Evolutionary conservation across 2,113 vertebrate genomes (phyloP).

Genomic region (Anarrhichthys ocellatus): DNA sequence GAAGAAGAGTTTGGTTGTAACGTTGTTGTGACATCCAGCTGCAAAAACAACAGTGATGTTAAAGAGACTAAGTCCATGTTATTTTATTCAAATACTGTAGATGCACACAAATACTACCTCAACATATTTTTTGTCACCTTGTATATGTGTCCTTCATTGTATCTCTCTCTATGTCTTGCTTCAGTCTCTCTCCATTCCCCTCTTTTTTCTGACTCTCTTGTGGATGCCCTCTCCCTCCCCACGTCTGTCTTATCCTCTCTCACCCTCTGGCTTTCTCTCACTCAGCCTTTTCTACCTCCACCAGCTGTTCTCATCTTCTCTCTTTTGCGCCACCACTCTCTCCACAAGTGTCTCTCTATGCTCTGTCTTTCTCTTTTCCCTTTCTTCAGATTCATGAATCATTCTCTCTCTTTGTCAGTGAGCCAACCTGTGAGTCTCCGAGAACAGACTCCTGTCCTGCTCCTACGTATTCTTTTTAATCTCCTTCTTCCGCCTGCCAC

Average conservation of each 20-base stretch:
- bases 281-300: background rate
- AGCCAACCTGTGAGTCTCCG: background rate
- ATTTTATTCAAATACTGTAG: background rate
- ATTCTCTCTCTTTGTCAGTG: conserved; percentile 25
- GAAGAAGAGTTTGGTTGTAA: too few relatives aligned
- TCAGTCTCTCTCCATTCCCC: background rate
- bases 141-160: background rate
- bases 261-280: background rate
- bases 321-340: conserved; percentile 1
- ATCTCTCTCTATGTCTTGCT: background rate
- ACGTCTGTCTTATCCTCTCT: background rate
- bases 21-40: too few relatives aligned
- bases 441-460: background rate
- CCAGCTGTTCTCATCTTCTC: background rate
- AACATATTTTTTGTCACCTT: background rate
- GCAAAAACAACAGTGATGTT: background rate
- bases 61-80: background rate
- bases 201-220: conserved; percentile 13
- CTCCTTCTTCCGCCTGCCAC: conserved; percentile 2
- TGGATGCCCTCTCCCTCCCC: background rate
- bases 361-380: background rate
- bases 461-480: conserved; percentile 12
- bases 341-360: background rate
- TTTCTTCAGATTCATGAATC: conserved; percentile 6
- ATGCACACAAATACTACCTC: background rate